Evolutionary conservation across 2,888 invertebrate species (phyloP), one percentile per base, ranked within the genome.

Genomic region (Parnassius glacialis): DNA sequence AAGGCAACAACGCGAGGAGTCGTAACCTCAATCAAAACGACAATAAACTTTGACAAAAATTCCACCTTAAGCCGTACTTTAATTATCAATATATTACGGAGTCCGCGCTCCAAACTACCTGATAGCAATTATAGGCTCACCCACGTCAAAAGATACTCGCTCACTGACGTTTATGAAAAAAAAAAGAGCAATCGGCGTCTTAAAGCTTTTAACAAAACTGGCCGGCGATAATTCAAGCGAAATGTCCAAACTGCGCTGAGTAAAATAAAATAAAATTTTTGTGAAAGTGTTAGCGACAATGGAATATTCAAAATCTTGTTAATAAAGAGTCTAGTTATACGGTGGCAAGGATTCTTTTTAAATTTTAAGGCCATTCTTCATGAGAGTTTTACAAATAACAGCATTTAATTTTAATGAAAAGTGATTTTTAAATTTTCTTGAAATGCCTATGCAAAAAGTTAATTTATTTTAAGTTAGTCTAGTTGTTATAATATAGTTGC

Each of bases 261-360:
- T 48, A 48, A 13, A 48, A 48, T 13, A 88, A 81, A 79, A 80
- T 78, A 81, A 75, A 74, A 84, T 85, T 83, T 84, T 85, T 74
- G 79, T 89, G 91, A 90, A 90, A 91, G 91, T 91, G 91, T 91
- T 90, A 87, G 88, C 80, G 84, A 90, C 91, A 91, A 91, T 90
- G 78, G 90, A 83, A 88, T 89, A 88, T 90, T 85, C 86, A 84
- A 87, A 87, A 90, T 90, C 90, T 89, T 90, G 91, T 91, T 91
- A 90, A 89, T 89, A 90, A 86, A 88, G 87, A 85, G 82, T 84
- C 84, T 83, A 62, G 45, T 34, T 25, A 20, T 25, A 47, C 78
- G 75, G 77, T 69, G 70, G 65, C 59, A 62, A 55, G 16, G 48
- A 57, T 61, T 60, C 44, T 56, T 42, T 61, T 58, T 16, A 52